Evolutionary conservation across 2,888 invertebrate genomes (phyloP), one percentile per base, ranked within the genome.

Genomic region (Pachycephus smyrnensis): DNA sequence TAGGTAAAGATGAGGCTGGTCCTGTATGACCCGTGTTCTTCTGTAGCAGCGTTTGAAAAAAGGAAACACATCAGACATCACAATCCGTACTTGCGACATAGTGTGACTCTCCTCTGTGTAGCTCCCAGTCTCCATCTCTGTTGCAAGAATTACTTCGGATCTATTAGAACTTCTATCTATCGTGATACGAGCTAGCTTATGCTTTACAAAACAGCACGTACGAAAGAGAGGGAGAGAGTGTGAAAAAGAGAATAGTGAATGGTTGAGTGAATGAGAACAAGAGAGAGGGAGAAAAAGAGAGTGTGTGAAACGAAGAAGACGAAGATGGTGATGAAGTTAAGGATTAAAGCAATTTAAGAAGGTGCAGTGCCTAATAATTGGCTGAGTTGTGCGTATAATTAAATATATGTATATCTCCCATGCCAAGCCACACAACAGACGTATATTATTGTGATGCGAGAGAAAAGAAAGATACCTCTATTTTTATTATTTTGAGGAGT

Each of bases 351-450:
- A 86, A 84, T 86, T 87, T 82, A 23, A 55, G 55, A 55, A 23
- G 79, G 84, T 84, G 84, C 85, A 87, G 86, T 88, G 86, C 88
- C 87, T 88, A 85, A 78, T 82, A 82, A 87, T 84, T 85, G 80
- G 81, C 33, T 33, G 71, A 71, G 32, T 71, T 55, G 55, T 55
- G 55, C 55, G 55, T 55, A 55, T 55, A 23, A 55, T 85, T 83
- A 78, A 81, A 80, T 76, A 82, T 84, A 85, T 82, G 81, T 55
- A 55, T 55, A 23, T 55, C 55, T 23, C 82, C 85, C 84, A 86
- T 83, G 81, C 80, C 81, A 85, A 71, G 71, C 11, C 31, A 71
- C 71, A 32, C 30, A 55, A 55, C 55, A 55, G 23, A 55, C 55
- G 55, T 55, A 55, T 55, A 55, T 40, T 40, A 80, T 81, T 81